phyloP scores from a whole-genome alignment of 2,888 invertebrate species.

The Synanthedon myopaeformis region DNA sequence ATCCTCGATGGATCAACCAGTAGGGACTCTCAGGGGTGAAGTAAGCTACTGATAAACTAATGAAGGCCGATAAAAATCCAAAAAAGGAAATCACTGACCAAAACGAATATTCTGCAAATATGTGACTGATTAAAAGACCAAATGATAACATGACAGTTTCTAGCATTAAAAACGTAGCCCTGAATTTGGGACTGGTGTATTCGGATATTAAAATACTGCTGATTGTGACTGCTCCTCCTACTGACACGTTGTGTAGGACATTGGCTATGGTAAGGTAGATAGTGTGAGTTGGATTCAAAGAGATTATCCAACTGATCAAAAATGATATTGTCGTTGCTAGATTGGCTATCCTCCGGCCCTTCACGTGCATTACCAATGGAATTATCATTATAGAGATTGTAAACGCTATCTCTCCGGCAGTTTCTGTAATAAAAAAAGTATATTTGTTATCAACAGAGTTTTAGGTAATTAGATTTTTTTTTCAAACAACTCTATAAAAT shows the following conservation, averaged over 20 bases:
- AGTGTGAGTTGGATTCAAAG: constrained; percentile 7
- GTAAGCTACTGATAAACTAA: constrained; percentile 8
- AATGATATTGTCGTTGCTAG: constrained; percentile 12
- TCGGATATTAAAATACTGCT: constrained; percentile 16
- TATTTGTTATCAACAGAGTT: neutral
- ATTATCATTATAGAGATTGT: constrained; percentile 15
- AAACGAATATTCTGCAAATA: constrained; percentile 9
- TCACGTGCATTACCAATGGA: constrained; percentile 16
- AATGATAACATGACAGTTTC: constrained; percentile 17
- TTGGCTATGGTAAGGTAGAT: constrained; percentile 9
- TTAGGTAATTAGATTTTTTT: neutral
- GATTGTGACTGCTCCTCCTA: constrained; percentile 15
- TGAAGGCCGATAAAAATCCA: constrained; percentile 9
- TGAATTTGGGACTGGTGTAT: constrained; percentile 12
- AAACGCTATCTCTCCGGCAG: constrained; percentile 15
- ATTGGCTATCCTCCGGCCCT: constrained; percentile 13
- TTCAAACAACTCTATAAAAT: neutral
- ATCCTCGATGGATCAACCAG: constrained; percentile 14
- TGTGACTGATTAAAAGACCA: constrained; percentile 14
- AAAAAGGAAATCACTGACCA: constrained; percentile 10
- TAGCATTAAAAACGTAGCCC: constrained; percentile 12
- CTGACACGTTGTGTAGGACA: constrained; percentile 11
- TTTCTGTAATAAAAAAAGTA: constrained; percentile 12
- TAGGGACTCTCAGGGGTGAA: constrained; percentile 16
- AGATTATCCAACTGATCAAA: constrained; percentile 14